Evolutionary conservation across 2,888 invertebrate species (phyloP).

Genomic region (Scrobipalpa costella): DNA sequence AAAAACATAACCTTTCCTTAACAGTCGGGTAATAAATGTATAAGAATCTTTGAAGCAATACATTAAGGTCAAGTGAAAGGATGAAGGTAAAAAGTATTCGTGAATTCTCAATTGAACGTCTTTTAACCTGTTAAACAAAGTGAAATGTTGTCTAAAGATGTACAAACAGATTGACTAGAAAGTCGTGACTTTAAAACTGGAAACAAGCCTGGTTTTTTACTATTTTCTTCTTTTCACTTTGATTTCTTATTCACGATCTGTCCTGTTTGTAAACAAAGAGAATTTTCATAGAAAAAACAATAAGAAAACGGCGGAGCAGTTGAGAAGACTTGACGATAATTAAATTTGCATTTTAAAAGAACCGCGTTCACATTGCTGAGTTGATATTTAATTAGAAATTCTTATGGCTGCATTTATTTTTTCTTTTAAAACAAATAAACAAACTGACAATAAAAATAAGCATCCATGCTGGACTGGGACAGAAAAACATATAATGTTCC

Average conservation of each 20-base stretch:
- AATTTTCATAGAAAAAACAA: conserved; percentile 20
- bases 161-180: too few relatives aligned
- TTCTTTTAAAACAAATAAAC: background rate
- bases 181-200: conserved; percentile 9
- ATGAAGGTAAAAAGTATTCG: background rate
- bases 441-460: too few relatives aligned
- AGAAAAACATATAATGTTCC: too few relatives aligned
- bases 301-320: conserved; percentile 16
- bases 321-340: conserved; percentile 20
- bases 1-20: too few relatives aligned
- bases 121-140: background rate
- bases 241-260: conserved; percentile 18
- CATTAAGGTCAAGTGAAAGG: conserved; percentile 17
- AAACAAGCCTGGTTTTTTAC: background rate
- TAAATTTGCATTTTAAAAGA: conserved; percentile 26
- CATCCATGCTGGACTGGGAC: too few relatives aligned
- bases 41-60: background rate
- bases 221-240: conserved; percentile 11
- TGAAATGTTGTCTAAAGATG: background rate
- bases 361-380: conserved; percentile 18
- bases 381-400: conserved; percentile 24
- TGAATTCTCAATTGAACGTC: background rate
- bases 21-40: background rate
- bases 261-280: conserved; percentile 23
- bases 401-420: background rate